Evolutionary conservation across 2,113 vertebrate genomes (phyloP).

Genomic region (Pristiophorus japonicus): DNA sequence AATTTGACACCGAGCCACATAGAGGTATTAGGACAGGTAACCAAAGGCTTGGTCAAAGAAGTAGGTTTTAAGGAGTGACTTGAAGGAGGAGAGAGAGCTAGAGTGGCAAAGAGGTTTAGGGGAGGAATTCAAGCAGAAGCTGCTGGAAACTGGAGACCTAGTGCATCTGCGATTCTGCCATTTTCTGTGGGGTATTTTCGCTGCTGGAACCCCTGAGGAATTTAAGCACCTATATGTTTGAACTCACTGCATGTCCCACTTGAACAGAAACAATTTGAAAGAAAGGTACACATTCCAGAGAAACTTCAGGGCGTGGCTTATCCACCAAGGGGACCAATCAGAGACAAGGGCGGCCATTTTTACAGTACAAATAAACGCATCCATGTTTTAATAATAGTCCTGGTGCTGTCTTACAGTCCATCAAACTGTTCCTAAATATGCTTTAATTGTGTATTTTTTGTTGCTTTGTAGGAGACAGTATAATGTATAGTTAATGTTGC

Average conservation of each 20-base stretch:
- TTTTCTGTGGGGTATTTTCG: background rate
- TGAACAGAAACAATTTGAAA: background rate
- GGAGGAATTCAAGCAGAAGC: background rate
- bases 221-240: background rate
- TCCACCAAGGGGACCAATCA: too few species aligned
- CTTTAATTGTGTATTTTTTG: background rate
- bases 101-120: background rate
- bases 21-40: background rate
- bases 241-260: background rate
- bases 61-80: background rate
- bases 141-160: background rate
- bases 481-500: slow-evolving; percentile 13
- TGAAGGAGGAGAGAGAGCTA: background rate
- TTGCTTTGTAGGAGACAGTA: background rate
- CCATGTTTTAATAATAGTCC: background rate
- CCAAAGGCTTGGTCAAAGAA: background rate
- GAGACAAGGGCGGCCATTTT: too few species aligned
- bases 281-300: too few species aligned
- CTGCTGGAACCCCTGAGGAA: background rate
- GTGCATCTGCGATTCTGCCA: background rate
- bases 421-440: background rate
- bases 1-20: background rate
- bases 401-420: background rate
- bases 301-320: too few species aligned
- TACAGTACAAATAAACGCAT: too few species aligned